A percentile compares a stretch with the other conserved stretches of the same genome.
Conservation (phyloP, 1,140 invertebrate genomes). For the Drosophila melanogaster region Release_6_plus_ISO1_MT NT_033779.5:502501-503000, state of each 20-base stretch:
- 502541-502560: constrained; percentile 6
- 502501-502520: constrained; percentile 5
- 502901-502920: constrained; percentile 75
- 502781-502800: too few relatives aligned
- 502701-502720: constrained; percentile 60
- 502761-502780: too few relatives aligned
- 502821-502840: constrained; percentile 18
- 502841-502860: constrained; percentile 50
- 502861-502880: constrained; percentile 80
- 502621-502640: constrained; percentile 30
- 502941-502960: constrained; percentile 4
- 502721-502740: constrained; percentile 26
- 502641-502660: constrained; percentile 80
- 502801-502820: constrained; percentile 28
- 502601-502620: not conserved
- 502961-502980: not conserved
- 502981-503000: constrained; percentile 7
- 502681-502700: constrained; percentile 68
- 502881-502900: constrained; percentile 83
- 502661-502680: constrained; percentile 54
- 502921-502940: constrained; percentile 50
- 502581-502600: constrained; percentile 37
- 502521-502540: not conserved
- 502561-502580: constrained; percentile 63
- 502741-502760: not conserved